A percentile compares a stretch with the other conserved stretches of the same genome.
Conservation (phyloP, 2,113 vertebrate genomes). For the Leucosticte australis region DNA sequence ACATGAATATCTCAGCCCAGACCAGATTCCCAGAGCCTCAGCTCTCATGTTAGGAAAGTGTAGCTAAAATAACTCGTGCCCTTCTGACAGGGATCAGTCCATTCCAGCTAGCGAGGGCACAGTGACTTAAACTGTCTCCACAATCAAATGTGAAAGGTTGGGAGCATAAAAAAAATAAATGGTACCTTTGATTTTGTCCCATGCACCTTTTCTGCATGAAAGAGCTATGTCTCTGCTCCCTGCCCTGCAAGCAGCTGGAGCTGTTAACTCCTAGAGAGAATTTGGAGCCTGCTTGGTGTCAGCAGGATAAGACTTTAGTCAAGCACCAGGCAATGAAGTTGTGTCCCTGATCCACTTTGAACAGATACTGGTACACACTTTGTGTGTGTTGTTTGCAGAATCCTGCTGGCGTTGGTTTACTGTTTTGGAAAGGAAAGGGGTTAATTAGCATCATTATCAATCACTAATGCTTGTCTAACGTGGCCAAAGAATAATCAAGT, state of each 20-base stretch:
- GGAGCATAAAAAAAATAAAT: neutral
- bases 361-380: conserved; percentile 49
- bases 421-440: conserved; percentile 75
- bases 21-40: neutral
- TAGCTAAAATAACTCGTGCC: neutral
- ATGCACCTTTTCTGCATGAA: neutral
- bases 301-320: neutral
- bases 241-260: neutral
- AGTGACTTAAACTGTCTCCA: neutral
- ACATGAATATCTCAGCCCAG: neutral
- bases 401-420: conserved; percentile 65
- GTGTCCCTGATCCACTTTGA: conserved; percentile 13
- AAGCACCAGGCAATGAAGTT: neutral
- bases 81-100: neutral
- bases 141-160: neutral
- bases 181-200: neutral
- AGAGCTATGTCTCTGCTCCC: neutral
- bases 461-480: conserved; percentile 81
- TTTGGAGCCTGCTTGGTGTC: neutral
- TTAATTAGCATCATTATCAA: conserved; percentile 84
- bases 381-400: conserved; percentile 62
- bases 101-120: neutral
- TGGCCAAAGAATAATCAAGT: conserved; percentile 85
- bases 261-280: neutral
- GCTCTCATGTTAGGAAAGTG: neutral